These are phyloP conservation scores for Laticauda laticaudata DNA, from an alignment of 2,113 vertebrate genomes.

Conservation along the genomic window DNA sequence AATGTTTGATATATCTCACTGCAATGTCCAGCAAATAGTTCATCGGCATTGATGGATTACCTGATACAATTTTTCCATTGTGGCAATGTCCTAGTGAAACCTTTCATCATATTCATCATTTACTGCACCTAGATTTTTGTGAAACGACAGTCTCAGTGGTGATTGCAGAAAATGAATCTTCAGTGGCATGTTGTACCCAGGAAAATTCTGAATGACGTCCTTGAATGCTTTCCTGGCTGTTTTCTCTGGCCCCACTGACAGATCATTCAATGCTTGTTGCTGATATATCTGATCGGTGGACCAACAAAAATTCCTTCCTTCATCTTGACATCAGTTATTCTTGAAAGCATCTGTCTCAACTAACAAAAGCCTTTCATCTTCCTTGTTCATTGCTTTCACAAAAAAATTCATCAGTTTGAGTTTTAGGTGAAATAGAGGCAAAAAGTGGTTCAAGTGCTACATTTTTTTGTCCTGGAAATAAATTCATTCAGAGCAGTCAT, in stretches of 20 bases:
- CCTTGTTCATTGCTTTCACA: neutral
- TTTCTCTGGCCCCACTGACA: neutral
- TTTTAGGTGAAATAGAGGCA: neutral
- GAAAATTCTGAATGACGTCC: neutral
- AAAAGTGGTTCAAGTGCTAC: neutral
- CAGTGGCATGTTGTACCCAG: neutral
- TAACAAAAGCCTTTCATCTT: neutral
- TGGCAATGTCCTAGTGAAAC: neutral
- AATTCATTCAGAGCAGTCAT: neutral
- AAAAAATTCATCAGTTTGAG: neutral
- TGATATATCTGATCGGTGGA: neutral
- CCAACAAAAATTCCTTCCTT: neutral
- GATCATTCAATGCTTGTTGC: neutral
- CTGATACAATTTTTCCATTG: neutral
- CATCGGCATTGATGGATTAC: neutral
- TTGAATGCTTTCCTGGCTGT: neutral
- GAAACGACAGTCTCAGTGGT: neutral
- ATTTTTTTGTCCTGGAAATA: neutral
- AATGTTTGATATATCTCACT: neutral
- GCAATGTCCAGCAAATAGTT: neutral
- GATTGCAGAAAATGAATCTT: neutral
- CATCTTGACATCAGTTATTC: neutral
- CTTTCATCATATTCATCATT: neutral
- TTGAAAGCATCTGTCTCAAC: neutral
- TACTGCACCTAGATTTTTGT: neutral